Conservation (phyloP, 2,113 vertebrate species). For the Aramus guarauna region DNA sequence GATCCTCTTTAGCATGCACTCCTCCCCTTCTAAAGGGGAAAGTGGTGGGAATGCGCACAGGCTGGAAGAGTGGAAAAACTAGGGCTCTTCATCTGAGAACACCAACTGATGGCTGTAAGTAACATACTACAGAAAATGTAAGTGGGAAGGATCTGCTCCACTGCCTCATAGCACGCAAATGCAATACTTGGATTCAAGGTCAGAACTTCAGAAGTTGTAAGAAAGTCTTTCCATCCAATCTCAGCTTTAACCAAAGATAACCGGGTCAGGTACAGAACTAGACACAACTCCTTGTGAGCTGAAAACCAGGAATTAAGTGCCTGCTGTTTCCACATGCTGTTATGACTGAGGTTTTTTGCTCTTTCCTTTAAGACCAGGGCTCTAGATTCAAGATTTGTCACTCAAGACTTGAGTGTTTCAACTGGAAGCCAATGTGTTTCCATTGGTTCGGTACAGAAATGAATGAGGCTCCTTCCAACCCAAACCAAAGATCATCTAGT, state of each 20-base stretch:
- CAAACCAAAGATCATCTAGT: too few relatives aligned
- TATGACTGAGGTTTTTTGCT: neutral
- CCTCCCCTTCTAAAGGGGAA: neutral
- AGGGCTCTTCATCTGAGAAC: neutral
- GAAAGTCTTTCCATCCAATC: neutral
- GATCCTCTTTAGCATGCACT: neutral
- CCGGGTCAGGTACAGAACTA: neutral
- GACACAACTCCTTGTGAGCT: neutral
- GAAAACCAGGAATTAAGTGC: neutral
- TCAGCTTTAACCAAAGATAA: neutral
- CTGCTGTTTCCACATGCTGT: neutral
- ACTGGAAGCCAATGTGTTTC: neutral
- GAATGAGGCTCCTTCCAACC: too few relatives aligned
- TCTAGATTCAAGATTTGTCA: neutral
- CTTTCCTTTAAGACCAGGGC: neutral
- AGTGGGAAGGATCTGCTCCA: neutral
- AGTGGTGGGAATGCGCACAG: accelerated
- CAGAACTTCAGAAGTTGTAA: neutral
- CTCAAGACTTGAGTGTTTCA: neutral
- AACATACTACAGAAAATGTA: neutral
- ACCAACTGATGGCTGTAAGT: neutral
- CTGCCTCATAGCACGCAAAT: neutral
- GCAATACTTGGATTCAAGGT: neutral
- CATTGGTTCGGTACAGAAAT: neutral
- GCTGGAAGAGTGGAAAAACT: neutral